Evolutionary conservation across 1,140 invertebrate genomes (phyloP).

Genomic region (Drosophila virilis): DNA sequence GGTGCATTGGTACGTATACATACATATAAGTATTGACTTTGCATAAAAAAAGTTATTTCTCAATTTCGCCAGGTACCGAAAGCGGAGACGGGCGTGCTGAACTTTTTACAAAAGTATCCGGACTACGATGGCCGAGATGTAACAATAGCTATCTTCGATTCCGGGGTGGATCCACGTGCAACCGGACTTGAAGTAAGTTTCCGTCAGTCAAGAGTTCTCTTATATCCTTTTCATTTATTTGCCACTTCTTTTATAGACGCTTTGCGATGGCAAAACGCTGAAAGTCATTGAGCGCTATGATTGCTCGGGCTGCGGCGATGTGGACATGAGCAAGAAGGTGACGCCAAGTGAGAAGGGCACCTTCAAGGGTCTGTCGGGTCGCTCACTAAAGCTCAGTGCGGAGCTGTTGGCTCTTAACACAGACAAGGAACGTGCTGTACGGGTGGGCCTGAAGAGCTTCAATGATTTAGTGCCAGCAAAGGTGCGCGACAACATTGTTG

Average conservation of each 20-base stretch:
- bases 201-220: conserved; percentile 8
- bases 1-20: conserved; percentile 87
- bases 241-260: conserved; percentile 87
- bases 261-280: conserved; percentile 88
- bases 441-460: conserved; percentile 93
- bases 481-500: conserved; percentile 92
- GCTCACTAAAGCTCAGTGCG: conserved; percentile 88
- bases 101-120: conserved; percentile 96
- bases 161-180: conserved; percentile 98
- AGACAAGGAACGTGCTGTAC: conserved; percentile 88
- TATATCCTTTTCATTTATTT: conserved; percentile 5
- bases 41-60: background rate
- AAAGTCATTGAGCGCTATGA: conserved; percentile 98
- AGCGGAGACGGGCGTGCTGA: conserved; percentile 95
- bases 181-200: conserved; percentile 94
- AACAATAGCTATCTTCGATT: conserved; percentile 98
- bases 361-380: conserved; percentile 94
- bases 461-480: conserved; percentile 94
- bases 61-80: conserved; percentile 89
- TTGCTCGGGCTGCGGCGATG: conserved; percentile 97
- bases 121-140: conserved; percentile 96
- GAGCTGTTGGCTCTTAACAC: conserved; percentile 64
- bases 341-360: conserved; percentile 89
- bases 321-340: conserved; percentile 94
- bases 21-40: conserved; percentile 4